Base-by-base conservation (phyloP, 2,888 invertebrate genomes). In the Antheraea yamamai region DNA sequence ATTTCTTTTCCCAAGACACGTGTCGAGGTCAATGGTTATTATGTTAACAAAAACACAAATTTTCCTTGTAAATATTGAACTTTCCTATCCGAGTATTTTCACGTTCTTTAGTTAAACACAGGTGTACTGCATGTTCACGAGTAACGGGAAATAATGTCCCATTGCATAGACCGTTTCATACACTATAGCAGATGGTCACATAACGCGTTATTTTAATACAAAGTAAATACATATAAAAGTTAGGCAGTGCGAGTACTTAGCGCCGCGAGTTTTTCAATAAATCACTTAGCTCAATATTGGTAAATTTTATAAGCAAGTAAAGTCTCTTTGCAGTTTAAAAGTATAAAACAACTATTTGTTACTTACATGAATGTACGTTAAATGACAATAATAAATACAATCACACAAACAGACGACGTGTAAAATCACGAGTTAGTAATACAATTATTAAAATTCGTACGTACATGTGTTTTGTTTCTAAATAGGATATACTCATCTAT, bases 21-120 rank as follows among this genome's bases (percentile, higher is more conserved):
- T 20, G 68, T 68, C 39, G 68, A 68, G 20, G 68, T 35, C 39
- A 68, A 35, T 39, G 18, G 35, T 18, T 68, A 30, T 68, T 39
- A 39, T 68, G 35, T 20, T 30, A 68, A 68, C 20, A 68, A 35
- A 68, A 30, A 47, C 18, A 35, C 39, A 68, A 35, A 35, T 68
- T 68, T 68, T 39, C 8, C 68, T 68, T 20, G 68, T 68, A 35
- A 68, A 68, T 68, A 68, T 68, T 68, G 68, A 68, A 35, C 68
- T 35, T 68, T 68, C 35, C 68, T 68, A 30, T 30, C 66, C 12
- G 68, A 39, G 68, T 20, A 39, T 68, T 35, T 68, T 68, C 68
- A 68, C 68, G 68, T 39, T 68, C 68, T 39, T 68, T 35, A 68
- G 68, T 35, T 68, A 68, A 68, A 68, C 68, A 68, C 68, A 68